phyloP scores from a whole-genome alignment of 2,797 vertebrate genomes.

The Gila robusta region DNA sequence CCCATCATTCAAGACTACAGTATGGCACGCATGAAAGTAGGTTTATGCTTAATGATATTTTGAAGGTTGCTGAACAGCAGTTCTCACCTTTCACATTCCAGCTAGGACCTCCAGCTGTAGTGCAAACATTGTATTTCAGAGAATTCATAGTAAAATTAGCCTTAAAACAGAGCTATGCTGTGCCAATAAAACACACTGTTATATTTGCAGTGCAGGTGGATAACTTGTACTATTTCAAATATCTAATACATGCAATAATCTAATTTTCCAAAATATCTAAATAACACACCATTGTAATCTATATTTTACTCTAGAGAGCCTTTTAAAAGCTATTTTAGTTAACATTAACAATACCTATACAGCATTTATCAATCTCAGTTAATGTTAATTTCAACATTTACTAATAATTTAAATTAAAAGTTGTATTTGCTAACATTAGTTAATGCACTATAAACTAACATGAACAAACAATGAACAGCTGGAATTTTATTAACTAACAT shows the following conservation, averaged over 20 bases:
- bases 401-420: too few species aligned
- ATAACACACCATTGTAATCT: not conserved
- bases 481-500: too few species aligned
- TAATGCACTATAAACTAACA: too few species aligned
- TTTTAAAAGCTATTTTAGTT: not conserved
- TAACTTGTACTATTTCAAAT: constrained; percentile 4
- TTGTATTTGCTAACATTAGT: too few species aligned
- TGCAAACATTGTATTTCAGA: constrained; percentile 81
- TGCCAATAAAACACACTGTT: constrained; percentile 26
- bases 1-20: constrained; percentile 57
- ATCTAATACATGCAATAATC: constrained; percentile 16
- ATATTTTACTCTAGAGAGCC: not conserved
- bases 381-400: too few species aligned
- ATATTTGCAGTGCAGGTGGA: not conserved
- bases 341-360: too few species aligned
- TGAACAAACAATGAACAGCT: too few species aligned
- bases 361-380: too few species aligned
- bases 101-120: constrained; percentile 86
- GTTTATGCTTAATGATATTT: constrained; percentile 79
- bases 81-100: constrained; percentile 89
- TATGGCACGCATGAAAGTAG: constrained; percentile 75
- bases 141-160: constrained; percentile 61
- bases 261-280: not conserved
- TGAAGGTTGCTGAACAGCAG: constrained; percentile 71
- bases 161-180: constrained; percentile 41